Conservation (phyloP, 1,140 invertebrate species). For the Zaprionus inermis region DNA sequence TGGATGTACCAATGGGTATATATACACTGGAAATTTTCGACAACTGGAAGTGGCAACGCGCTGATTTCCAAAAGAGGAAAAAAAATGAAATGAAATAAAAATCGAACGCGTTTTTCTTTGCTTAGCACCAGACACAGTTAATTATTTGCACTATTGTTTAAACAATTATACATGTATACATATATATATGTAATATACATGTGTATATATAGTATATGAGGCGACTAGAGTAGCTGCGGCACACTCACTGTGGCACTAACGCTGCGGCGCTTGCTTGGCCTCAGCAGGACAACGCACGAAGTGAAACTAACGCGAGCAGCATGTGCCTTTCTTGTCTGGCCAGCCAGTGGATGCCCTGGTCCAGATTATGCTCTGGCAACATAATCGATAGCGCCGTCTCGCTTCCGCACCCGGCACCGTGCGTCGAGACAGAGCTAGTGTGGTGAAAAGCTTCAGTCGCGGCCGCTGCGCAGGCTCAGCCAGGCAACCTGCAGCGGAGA, state of each 20-base stretch:
- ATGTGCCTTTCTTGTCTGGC: conserved; percentile 78
- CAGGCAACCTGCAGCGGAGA: conserved; percentile 16
- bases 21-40: conserved; percentile 71
- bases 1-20: conserved; percentile 50
- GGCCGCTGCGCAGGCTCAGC: conserved; percentile 59
- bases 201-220: conserved; percentile 36
- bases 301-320: conserved; percentile 78
- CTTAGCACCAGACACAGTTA: neutral
- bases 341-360: conserved; percentile 67
- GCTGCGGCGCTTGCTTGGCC: conserved; percentile 75
- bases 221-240: conserved; percentile 26
- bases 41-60: conserved; percentile 53
- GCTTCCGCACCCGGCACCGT: conserved; percentile 27
- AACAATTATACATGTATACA: conserved; percentile 16
- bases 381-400: conserved; percentile 55
- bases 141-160: conserved; percentile 29
- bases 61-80: conserved; percentile 10
- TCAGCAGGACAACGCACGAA: conserved; percentile 84
- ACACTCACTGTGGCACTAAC: conserved; percentile 55
- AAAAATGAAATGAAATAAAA: neutral
- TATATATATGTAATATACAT: conserved; percentile 12
- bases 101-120: neutral
- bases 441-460: conserved; percentile 72
- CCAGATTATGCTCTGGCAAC: conserved; percentile 68
- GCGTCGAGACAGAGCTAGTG: conserved; percentile 21